These are phyloP conservation scores for Siniperca undulata DNA, from an alignment of 2,797 vertebrate genomes.

Conservation along the genomic window DNA sequence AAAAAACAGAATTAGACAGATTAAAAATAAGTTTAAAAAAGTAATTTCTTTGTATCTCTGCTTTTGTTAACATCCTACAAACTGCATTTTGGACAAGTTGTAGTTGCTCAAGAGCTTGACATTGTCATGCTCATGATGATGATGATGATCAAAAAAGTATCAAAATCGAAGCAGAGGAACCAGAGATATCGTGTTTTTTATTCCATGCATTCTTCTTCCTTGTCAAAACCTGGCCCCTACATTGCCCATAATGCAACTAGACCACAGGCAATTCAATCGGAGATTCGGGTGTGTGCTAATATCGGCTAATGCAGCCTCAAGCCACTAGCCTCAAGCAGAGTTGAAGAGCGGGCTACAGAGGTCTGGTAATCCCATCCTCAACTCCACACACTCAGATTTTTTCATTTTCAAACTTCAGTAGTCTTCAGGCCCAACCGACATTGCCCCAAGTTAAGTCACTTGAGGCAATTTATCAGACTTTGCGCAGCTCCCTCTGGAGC, in stretches of 20 bases:
- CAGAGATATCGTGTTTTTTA: not conserved
- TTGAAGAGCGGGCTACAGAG: not conserved
- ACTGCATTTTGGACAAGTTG: not conserved
- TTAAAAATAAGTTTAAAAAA: not conserved
- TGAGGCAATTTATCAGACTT: not conserved
- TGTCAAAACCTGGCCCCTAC: not conserved
- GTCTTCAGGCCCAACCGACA: not conserved
- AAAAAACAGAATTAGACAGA: slow-evolving; percentile 11
- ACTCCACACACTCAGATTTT: not conserved
- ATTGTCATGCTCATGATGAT: too few relatives aligned
- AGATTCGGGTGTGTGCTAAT: not conserved
- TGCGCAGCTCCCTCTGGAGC: not conserved
- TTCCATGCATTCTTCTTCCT: not conserved
- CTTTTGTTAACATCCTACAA: not conserved
- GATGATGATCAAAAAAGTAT: too few relatives aligned
- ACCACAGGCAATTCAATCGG: not conserved
- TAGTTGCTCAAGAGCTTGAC: not conserved
- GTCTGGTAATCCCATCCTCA: not conserved
- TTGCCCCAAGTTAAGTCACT: slow-evolving; percentile 2
- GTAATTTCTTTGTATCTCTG: not conserved
- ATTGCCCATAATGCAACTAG: not conserved
- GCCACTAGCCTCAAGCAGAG: not conserved
- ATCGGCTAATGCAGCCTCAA: not conserved
- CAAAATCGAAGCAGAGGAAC: not conserved
- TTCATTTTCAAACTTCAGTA: not conserved